Base-by-base conservation (phyloP, 30 jellyfish, hydroid and myxozoan species). In the Pseudorhiza aurosa region DNA sequence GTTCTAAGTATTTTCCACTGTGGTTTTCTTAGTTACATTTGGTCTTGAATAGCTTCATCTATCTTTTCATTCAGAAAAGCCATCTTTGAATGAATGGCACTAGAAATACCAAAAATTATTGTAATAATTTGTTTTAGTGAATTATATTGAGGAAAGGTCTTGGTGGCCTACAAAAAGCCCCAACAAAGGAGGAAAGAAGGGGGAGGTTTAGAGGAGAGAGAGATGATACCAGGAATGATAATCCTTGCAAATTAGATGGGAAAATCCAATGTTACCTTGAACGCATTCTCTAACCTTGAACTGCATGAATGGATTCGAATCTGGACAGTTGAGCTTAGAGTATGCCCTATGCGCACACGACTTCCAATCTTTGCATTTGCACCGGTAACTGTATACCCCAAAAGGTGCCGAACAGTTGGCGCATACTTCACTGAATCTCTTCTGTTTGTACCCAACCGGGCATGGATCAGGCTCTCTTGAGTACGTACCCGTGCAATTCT, bases 321-420 rank as follows among this genome's bases (percentile, higher is more conserved):
- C 27, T 4, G 85, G 78, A 53, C 97, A 89, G 4, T 86, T 56
- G 14, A 51, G 81, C 32, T 65, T 70, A 26, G 68, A 68, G 58
- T 82, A 89, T 14, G 53, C 95, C 8, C 97, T 88, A 42, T 89
- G 97, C 26, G 97, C 97, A 39, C 97, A 89, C 26, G 93, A 72
- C 93, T 45, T 89, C 97, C 97, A 89, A 60, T 89, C 28, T 18
- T 65, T 70, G 58, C 97, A 89, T 9, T 70, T 67, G 36, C 97
- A 89, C 35, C 90, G 65, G 39, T 39, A 29, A 14, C 42, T 57
- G 27, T 49, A 46, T 4, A 65, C 57, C 12, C 97, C 97, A 57
- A 89, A 75, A 15, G 91, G 87, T 35, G 91, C 87, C 10, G 96
- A 65, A 42, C 96, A 82, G 4, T 89, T 75, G 18, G 91, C 77